These are phyloP conservation scores for Catagonus wagneri DNA, from an alignment of 2,113 vertebrate species.

Conservation along the genomic window DNA sequence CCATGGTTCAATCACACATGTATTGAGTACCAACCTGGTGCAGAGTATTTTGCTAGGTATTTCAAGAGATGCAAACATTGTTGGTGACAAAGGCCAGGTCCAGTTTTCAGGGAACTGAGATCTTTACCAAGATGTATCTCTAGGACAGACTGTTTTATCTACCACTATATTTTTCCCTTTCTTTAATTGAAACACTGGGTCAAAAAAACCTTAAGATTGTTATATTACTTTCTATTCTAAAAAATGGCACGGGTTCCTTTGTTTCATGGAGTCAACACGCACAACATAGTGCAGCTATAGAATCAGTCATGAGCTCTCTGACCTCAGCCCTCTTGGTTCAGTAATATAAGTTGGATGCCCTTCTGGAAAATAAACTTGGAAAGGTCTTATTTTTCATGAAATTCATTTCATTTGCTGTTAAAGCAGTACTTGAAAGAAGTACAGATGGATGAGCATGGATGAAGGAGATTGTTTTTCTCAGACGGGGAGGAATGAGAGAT, in stretches of 20 bases:
- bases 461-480: neutral
- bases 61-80: neutral
- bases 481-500: neutral
- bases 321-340: neutral
- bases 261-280: neutral
- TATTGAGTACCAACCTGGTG: neutral
- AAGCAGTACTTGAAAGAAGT: neutral
- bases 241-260: neutral
- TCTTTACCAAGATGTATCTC: neutral
- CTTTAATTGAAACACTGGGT: neutral
- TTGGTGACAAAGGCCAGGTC: neutral
- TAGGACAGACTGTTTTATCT: neutral
- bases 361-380: conserved; percentile 7
- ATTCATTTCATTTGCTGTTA: neutral
- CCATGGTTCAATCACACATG: neutral
- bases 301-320: neutral
- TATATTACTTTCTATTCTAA: neutral
- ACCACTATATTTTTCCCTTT: neutral
- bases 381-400: neutral
- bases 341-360: neutral
- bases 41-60: neutral
- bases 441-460: neutral
- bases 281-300: neutral
- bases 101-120: neutral
- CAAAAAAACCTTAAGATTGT: neutral